phyloP scores from a whole-genome alignment of 1,140 invertebrate genomes.

The Maconellicoccus hirsutus region DNA sequence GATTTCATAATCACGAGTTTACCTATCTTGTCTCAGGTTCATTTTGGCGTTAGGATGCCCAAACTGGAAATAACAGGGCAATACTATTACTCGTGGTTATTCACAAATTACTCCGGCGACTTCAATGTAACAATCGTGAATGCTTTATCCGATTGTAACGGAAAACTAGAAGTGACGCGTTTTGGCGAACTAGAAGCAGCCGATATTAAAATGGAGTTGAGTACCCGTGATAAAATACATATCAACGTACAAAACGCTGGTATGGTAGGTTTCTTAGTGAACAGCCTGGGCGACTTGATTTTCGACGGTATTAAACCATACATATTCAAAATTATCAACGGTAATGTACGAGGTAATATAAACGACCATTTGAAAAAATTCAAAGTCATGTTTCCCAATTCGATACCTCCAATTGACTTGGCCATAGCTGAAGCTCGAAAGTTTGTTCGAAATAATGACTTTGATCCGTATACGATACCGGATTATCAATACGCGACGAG shows the following conservation, averaged over 20 bases:
- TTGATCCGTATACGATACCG: slow-evolving; percentile 57
- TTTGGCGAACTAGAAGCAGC: not conserved
- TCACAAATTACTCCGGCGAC: not conserved
- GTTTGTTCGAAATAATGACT: slow-evolving; percentile 52
- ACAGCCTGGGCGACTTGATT: not conserved
- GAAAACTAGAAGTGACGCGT: not conserved
- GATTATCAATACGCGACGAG: slow-evolving; percentile 58
- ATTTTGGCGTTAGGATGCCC: not conserved
- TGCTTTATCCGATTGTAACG: not conserved
- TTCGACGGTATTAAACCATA: slow-evolving; percentile 48
- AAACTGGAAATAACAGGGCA: not conserved
- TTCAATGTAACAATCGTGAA: slow-evolving; percentile 7
- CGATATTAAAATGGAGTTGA: not conserved
- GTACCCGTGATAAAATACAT: not conserved
- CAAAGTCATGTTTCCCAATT: slow-evolving; percentile 65
- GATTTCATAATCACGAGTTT: no score
- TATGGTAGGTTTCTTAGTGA: not conserved
- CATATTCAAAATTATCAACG: slow-evolving; percentile 62
- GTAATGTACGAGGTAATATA: slow-evolving; percentile 39
- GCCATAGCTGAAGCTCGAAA: slow-evolving; percentile 57
- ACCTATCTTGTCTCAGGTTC: not conserved
- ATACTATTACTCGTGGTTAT: not conserved
- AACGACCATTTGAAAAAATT: slow-evolving; percentile 38
- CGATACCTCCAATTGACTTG: slow-evolving; percentile 70
- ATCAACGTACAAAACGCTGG: not conserved